Evolutionary conservation across 2,113 vertebrate genomes (phyloP).

Genomic region (Pseudolaguvia tuberculata): DNA sequence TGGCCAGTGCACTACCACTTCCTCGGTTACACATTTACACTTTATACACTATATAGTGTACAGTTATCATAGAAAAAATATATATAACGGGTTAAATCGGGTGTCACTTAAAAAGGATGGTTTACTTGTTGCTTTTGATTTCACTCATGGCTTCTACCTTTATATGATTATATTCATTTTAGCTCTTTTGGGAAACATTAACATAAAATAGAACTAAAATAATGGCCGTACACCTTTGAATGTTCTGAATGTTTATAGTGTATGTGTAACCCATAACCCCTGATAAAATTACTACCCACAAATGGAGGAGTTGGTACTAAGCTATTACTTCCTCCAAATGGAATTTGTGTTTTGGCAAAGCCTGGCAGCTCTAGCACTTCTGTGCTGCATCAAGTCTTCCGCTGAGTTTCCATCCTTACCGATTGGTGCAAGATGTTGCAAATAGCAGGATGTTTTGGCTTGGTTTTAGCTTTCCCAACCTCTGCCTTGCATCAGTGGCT

Average conservation of each 20-base stretch:
- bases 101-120: no score
- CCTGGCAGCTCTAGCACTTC: slow-evolving; percentile 1
- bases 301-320: slow-evolving; percentile 5
- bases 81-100: no score
- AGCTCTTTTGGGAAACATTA: no score
- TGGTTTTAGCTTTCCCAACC: slow-evolving; percentile 33
- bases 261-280: not conserved
- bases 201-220: not conserved
- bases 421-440: slow-evolving; percentile 44
- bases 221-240: not conserved
- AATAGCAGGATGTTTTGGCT: slow-evolving; percentile 36
- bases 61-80: not conserved
- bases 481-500: slow-evolving; percentile 40
- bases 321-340: slow-evolving; percentile 24
- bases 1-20: no score
- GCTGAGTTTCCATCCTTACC: slow-evolving; percentile 31
- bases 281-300: slow-evolving; percentile 1
- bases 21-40: not conserved
- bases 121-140: no score
- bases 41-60: not conserved
- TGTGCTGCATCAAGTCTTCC: slow-evolving; percentile 31
- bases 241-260: not conserved
- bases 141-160: no score
- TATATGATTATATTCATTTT: no score
- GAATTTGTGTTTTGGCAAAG: slow-evolving; percentile 20